Conservation (phyloP, 2,113 vertebrate species). For the Zapornia atra region DNA sequence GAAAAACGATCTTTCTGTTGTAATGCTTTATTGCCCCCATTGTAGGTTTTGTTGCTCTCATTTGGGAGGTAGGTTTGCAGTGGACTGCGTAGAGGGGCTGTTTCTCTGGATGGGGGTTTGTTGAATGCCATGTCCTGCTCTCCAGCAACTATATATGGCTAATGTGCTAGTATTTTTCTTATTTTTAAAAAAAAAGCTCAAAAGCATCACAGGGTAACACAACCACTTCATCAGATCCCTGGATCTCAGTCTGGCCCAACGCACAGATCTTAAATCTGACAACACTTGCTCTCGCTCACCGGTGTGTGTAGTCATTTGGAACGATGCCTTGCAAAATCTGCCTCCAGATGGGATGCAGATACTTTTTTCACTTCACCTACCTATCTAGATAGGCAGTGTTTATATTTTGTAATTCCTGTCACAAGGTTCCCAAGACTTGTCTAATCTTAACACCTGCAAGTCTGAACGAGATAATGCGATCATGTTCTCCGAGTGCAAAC, state of each 20-base stretch:
- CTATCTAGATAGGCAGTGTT: background rate
- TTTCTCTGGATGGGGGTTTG: background rate
- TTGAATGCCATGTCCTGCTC: background rate
- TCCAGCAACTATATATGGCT: background rate
- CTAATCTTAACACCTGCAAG: background rate
- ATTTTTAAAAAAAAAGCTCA: background rate
- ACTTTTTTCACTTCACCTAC: background rate
- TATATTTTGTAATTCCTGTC: constrained; percentile 2
- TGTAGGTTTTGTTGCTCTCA: background rate
- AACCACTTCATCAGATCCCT: background rate
- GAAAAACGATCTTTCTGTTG: background rate
- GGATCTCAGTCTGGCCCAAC: background rate
- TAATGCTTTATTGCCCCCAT: background rate
- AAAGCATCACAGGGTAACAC: background rate
- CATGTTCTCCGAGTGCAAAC: background rate
- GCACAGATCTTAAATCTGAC: background rate
- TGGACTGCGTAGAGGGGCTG: background rate
- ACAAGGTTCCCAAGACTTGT: background rate
- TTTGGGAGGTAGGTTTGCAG: background rate
- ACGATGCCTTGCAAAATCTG: background rate
- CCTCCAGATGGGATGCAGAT: background rate
- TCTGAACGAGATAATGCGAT: background rate
- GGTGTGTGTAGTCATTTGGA: background rate
- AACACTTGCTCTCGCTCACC: background rate
- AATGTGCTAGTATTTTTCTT: background rate